phyloP scores from a whole-genome alignment of 2,113 vertebrate species.

The Papio anubis region DNA sequence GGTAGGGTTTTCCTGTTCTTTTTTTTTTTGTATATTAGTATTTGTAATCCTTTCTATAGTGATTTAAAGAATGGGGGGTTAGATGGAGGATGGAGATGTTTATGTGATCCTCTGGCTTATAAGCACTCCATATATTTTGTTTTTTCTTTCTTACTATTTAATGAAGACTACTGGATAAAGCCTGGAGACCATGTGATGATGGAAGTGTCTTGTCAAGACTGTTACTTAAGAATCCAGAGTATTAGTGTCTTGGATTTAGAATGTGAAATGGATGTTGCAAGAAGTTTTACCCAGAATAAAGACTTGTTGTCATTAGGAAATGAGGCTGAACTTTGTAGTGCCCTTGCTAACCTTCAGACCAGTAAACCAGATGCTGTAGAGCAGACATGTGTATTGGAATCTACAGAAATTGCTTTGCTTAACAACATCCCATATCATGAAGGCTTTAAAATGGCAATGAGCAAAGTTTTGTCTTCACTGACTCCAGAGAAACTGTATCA shows the following conservation, averaged over 20 bases:
- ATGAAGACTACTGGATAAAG: conserved; percentile 89
- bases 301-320: conserved; percentile 75
- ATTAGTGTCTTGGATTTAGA: conserved; percentile 83
- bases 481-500: conserved; percentile 73
- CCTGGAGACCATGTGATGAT: conserved; percentile 87
- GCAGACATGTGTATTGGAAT: conserved; percentile 89
- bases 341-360: conserved; percentile 92
- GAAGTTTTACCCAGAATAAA: conserved; percentile 2
- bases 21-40: not conserved
- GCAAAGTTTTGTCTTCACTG: conserved; percentile 87
- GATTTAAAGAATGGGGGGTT: not conserved
- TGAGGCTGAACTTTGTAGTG: conserved; percentile 93
- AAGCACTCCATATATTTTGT: not conserved
- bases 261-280: conserved; percentile 80
- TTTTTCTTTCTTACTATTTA: conserved; percentile 16
- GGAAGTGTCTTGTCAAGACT: conserved; percentile 93
- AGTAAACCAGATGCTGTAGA: conserved; percentile 70
- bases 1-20: not conserved
- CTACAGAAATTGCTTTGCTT: conserved; percentile 93
- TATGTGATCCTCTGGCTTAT: not conserved
- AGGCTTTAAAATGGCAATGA: conserved; percentile 89
- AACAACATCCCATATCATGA: conserved; percentile 91
- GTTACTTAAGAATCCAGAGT: conserved; percentile 92
- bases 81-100: not conserved
- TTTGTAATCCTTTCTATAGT: not conserved